A percentile compares a stretch with the other conserved stretches of the same genome.
phyloP scores from a whole-genome alignment of 2,797 vertebrate genomes.

The Chaetophractus vellerosus region DNA sequence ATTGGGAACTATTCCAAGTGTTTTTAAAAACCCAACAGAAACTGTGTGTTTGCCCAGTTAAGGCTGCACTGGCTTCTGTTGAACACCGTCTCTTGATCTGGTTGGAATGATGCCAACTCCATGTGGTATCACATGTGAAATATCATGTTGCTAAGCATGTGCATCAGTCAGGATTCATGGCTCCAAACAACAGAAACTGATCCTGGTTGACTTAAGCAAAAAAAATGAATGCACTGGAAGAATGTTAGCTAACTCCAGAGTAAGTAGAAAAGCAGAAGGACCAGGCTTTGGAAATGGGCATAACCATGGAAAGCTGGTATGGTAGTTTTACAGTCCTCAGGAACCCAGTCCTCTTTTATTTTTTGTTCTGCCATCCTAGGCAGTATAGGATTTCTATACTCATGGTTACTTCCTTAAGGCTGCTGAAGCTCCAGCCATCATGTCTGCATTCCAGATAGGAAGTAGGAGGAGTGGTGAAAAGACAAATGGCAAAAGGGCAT shows the following conservation, averaged over 20 bases:
- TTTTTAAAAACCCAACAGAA: not conserved
- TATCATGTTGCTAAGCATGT: not conserved
- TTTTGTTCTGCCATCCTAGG: not conserved
- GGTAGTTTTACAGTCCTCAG: not conserved
- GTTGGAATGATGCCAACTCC: not conserved
- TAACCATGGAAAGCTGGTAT: not conserved
- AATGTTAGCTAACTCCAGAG: not conserved
- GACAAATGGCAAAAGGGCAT: not conserved
- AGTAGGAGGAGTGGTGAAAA: not conserved
- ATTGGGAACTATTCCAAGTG: not conserved
- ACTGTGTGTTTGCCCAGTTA: not conserved
- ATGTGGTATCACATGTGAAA: not conserved
- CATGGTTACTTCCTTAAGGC: not conserved
- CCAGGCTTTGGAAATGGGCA: not conserved
- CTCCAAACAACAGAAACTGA: slow-evolving; percentile 3
- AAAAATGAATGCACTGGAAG: not conserved
- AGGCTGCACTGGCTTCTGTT: too few species aligned
- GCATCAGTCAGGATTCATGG: not conserved
- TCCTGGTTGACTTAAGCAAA: not conserved
- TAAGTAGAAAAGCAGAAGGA: not conserved
- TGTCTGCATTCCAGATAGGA: not conserved
- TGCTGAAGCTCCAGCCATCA: slow-evolving; percentile 10
- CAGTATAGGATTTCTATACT: not conserved
- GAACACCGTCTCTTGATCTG: not conserved
- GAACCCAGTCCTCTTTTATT: not conserved